Evolutionary conservation across 2,113 vertebrate genomes (phyloP), one percentile per base, ranked within the genome.

Genomic region (Aegotheles bennettii): DNA sequence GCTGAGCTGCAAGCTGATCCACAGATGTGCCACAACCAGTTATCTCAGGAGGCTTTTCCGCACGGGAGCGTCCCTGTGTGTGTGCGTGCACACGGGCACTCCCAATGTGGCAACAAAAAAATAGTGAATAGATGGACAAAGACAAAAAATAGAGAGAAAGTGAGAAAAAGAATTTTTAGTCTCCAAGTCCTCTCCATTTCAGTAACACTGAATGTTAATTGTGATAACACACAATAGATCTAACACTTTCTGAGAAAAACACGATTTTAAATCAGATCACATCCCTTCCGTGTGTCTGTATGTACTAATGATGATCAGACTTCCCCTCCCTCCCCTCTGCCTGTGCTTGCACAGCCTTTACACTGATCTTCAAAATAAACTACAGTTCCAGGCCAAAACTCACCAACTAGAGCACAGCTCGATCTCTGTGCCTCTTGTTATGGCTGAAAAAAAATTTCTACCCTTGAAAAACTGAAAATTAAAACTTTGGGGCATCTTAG

Each of bases 51-150:
- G 29, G 16, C 70, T 65, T 48, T 28, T 33, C 51, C 2, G 0
- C 4, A 20, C 3, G 13, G 18, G 51, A 1, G 16, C 7, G 11
- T 24, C 43, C 2, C 0, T 35, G 33, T 7, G 24, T 23, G 35
- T 25, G 1, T 26, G 7, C 15, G 3, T 7, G 38, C 60, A 53
- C 1, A 2, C 3, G 13, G 68, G 23, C 0, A 0, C 51, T 78
- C 63, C 64, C 47, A 19, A 0, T 28, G 36, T 4, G 45, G 35
- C 33, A 25, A 57, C 35, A 40, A 48, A 61, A 51, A 60, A 11
- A n/a, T 6, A 5, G 16, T 18, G 88, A 81, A 18, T 53, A 51
- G 43, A 17, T 5, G 3, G 42, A 64, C 38, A 73, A 76, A 79
- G 69, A 29, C 31, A 54, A 74, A 28, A 89, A 75, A 51, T 9